Percentiles rank a stretch among this genome's conserved stretches.
Conservation (phyloP, 2,888 invertebrate species). For the Hypercompe scribonia region DNA sequence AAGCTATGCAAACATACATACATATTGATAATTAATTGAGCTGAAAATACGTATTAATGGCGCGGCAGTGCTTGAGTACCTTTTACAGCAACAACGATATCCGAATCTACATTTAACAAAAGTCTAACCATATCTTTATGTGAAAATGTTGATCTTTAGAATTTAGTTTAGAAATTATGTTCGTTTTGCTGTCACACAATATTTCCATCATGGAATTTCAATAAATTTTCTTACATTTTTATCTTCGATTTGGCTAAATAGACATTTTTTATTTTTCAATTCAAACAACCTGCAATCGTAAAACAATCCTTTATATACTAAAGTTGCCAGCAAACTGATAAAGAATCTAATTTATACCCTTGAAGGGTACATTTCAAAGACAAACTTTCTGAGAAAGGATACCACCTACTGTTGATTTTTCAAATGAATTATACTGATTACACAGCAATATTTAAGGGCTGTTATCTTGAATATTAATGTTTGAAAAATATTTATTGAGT, state of each 20-base stretch:
- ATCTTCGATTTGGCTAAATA: background rate
- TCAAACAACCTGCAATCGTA: slow-evolving; percentile 63
- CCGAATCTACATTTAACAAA: too few relatives aligned
- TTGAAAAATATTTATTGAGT: slow-evolving; percentile 31
- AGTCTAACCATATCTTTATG: too few relatives aligned
- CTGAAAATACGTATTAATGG: too few relatives aligned
- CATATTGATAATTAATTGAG: too few relatives aligned
- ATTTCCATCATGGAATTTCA: background rate
- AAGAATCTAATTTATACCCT: slow-evolving; percentile 75
- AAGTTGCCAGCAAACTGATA: slow-evolving; percentile 72
- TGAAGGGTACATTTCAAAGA: slow-evolving; percentile 59
- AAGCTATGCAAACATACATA: too few relatives aligned
- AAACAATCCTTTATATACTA: slow-evolving; percentile 71
- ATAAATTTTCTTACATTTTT: background rate
- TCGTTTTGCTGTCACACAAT: background rate
- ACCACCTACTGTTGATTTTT: slow-evolving; percentile 60
- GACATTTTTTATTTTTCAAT: slow-evolving; percentile 66
- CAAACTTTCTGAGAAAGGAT: slow-evolving; percentile 60
- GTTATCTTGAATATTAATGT: slow-evolving; percentile 44
- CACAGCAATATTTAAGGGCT: slow-evolving; percentile 49
- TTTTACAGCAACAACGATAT: too few relatives aligned
- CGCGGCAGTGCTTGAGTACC: too few relatives aligned
- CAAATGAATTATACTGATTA: slow-evolving; percentile 59
- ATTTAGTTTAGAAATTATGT: too few relatives aligned
- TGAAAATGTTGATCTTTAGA: too few relatives aligned